phyloP scores from a whole-genome alignment of 2,113 vertebrate species.

The Microtus montanus region DNA sequence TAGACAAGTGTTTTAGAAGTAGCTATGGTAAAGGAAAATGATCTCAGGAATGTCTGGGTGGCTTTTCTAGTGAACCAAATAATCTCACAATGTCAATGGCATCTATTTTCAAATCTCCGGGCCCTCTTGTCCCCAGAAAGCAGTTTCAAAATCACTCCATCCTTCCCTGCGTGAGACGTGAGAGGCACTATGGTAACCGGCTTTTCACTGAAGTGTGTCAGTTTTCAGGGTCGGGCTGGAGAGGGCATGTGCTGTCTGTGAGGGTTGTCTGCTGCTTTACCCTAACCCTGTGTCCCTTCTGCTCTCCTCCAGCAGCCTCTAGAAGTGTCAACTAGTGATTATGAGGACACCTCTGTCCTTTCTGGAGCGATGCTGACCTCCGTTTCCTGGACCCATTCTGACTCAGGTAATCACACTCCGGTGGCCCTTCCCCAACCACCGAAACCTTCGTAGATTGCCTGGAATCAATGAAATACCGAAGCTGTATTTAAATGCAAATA shows the following conservation, averaged over 20 bases:
- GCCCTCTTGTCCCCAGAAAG: neutral
- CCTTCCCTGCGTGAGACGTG: neutral
- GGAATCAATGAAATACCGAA: neutral
- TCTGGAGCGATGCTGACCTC: slow-evolving; percentile 74
- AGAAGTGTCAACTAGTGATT: neutral
- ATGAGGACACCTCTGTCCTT: slow-evolving; percentile 56
- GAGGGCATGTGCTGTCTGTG: neutral
- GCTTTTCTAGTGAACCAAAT: neutral
- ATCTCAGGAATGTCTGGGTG: neutral
- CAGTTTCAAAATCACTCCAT: slow-evolving; percentile 49
- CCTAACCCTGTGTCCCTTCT: slow-evolving; percentile 37
- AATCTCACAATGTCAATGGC: neutral
- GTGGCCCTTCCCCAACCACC: neutral
- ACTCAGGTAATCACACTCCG: slow-evolving; percentile 69
- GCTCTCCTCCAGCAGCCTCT: slow-evolving; percentile 51
- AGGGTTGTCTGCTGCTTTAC: neutral
- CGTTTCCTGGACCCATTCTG: slow-evolving; percentile 74
- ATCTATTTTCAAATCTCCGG: slow-evolving; percentile 49
- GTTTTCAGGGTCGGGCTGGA: slow-evolving; percentile 1
- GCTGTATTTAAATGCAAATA: slow-evolving; percentile 64
- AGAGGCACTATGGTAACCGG: neutral
- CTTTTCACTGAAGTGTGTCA: slow-evolving; percentile 7
- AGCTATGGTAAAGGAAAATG: neutral
- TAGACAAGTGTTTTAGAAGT: neutral
- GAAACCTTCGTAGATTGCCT: neutral